Percentiles rank a stretch among this genome's conserved stretches.
These are phyloP conservation scores for Larimichthys polyactis DNA, from an alignment of 2,113 vertebrate genomes.

Conservation along the genomic window DNA sequence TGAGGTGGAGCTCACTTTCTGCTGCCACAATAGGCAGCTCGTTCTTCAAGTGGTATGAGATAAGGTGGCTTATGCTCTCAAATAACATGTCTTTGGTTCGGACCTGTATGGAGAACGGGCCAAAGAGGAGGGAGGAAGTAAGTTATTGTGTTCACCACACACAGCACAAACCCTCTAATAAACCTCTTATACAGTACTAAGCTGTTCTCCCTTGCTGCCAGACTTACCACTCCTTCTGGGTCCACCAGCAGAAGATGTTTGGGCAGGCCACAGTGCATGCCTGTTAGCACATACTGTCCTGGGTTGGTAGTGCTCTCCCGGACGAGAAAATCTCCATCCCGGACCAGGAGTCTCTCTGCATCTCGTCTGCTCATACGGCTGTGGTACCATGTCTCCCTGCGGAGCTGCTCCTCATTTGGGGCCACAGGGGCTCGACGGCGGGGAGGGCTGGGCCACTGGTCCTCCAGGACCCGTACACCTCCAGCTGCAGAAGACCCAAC, in stretches of 20 bases:
- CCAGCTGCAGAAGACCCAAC: constrained; percentile 45
- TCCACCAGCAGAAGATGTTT: constrained; percentile 97
- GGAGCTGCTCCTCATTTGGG: constrained; percentile 94
- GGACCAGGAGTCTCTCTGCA: constrained; percentile 90
- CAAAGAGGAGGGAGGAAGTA: background rate
- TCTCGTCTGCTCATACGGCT: constrained; percentile 94
- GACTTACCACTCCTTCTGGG: constrained; percentile 96
- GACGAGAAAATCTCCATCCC: constrained; percentile 95
- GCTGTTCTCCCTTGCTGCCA: background rate
- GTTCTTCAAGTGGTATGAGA: constrained; percentile 93
- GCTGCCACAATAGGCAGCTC: constrained; percentile 95
- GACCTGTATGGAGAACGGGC: constrained; percentile 84
- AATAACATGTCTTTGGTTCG: constrained; percentile 98
- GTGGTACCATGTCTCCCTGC: constrained; percentile 94
- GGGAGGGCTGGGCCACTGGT: constrained; percentile 94
- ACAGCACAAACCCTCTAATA: background rate
- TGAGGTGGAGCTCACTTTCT: constrained; percentile 94
- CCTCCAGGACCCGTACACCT: constrained; percentile 79
- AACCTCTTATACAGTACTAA: background rate
- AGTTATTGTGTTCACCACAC: background rate
- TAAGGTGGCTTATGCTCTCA: constrained; percentile 97
- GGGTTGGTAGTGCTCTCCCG: constrained; percentile 95
- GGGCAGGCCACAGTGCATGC: constrained; percentile 93
- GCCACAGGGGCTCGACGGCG: constrained; percentile 90
- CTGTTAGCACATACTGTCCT: constrained; percentile 96